Conservation (phyloP, 2,113 vertebrate genomes). For the Chloroceryle aenea region DNA sequence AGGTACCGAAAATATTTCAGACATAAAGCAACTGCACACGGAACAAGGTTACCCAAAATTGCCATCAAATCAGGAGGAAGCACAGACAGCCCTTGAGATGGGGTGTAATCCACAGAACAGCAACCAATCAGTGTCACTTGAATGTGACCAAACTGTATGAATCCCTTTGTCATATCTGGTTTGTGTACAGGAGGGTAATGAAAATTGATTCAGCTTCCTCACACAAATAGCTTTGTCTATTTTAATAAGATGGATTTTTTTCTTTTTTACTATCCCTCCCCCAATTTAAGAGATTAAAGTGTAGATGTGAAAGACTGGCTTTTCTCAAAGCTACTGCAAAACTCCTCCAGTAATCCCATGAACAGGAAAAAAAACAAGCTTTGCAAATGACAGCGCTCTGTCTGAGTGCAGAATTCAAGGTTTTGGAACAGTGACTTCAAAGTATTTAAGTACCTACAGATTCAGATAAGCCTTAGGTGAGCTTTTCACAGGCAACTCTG, state of each 20-base stretch:
- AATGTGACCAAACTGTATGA: neutral
- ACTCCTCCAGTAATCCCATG: neutral
- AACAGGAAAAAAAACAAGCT: neutral
- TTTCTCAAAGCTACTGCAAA: neutral
- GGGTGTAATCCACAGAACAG: neutral
- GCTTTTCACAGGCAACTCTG: neutral
- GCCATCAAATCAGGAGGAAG: neutral
- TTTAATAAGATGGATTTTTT: neutral
- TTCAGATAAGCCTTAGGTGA: neutral
- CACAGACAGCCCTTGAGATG: neutral
- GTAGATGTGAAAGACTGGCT: neutral
- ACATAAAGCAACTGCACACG: neutral
- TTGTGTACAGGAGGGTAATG: slow-evolving; percentile 12
- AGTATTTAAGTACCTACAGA: neutral
- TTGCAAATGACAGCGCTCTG: neutral
- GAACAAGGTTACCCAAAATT: neutral
- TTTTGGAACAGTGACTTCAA: neutral
- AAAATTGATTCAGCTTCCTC: slow-evolving; percentile 56
- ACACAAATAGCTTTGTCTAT: neutral
- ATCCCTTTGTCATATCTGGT: slow-evolving; percentile 36
- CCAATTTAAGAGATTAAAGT: neutral
- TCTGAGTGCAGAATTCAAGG: neutral
- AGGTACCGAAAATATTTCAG: neutral
- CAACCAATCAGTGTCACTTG: neutral
- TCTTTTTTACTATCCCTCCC: neutral